These are phyloP conservation scores for Falcaria lacertinaria DNA, from an alignment of 2,888 invertebrate genomes.

Conservation along the genomic window DNA sequence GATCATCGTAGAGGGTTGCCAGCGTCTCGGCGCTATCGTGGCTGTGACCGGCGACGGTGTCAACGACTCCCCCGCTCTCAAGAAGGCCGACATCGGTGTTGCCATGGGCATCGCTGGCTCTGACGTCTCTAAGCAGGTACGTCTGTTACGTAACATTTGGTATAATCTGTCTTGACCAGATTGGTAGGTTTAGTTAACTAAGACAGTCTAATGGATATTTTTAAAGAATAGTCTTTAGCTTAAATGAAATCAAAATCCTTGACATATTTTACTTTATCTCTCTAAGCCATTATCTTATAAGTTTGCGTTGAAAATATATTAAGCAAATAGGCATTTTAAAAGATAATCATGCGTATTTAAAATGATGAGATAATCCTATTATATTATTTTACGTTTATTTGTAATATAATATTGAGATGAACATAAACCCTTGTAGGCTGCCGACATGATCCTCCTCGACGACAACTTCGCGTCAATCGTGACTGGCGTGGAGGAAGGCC, in stretches of 20 bases:
- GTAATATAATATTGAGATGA: not conserved
- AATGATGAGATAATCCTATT: no score
- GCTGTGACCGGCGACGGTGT: conserved; percentile 96
- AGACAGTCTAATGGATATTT: no score
- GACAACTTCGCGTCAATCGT: conserved; percentile 99
- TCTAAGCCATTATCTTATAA: no score
- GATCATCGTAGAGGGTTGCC: conserved; percentile 95
- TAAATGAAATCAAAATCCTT: no score
- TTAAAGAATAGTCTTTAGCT: no score
- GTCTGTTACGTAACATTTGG: no score
- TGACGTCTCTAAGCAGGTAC: conserved; percentile 93
- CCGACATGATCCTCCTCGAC: conserved; percentile 99
- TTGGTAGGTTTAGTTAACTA: no score
- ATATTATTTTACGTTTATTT: not conserved
- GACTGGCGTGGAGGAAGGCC: conserved; percentile 95
- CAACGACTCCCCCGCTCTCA: conserved; percentile 94
- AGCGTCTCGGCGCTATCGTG: conserved; percentile 94
- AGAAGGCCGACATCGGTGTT: conserved; percentile 95
- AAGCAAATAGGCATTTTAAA: no score
- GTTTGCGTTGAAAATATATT: no score
- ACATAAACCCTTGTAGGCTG: conserved; percentile 83
- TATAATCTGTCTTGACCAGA: no score
- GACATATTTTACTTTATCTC: no score
- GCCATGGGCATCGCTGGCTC: conserved; percentile 97
- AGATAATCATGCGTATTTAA: no score